Base-by-base conservation (phyloP, 2,797 vertebrate species). In the Phalloptychus januarius region DNA sequence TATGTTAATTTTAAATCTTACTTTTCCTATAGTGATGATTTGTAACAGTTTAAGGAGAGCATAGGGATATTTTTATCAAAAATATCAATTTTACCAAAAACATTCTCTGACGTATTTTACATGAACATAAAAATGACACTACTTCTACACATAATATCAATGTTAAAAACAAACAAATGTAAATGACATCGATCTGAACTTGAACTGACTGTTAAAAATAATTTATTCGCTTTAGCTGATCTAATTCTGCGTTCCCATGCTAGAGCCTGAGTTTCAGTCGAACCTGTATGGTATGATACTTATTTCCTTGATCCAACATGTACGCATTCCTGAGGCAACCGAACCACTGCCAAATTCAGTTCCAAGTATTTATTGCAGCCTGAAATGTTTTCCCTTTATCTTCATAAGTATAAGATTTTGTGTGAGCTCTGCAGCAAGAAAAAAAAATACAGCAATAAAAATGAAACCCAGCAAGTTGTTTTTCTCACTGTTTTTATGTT, bases 401-500 rank as follows among this genome's bases (percentile, higher is more conserved):
- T 54, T 72, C 70, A 38, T n/a, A 83, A 77, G 78, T 74, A 52
- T 65, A 65, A 31, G 36, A 50, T 69, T 82, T 81, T 36, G 36
- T 80, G 46, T 74, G 38, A 86, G 80, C 23, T 73, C 81, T 23
- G 33, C 78, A 83, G 45, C 75, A 63, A 85, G 74, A 45, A 85
- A 83, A 25, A 52, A 25, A 52, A 25, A 52, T 10, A 25, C 23
- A 52, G 25, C 50, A 52, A 50, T 23, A 50, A 23, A 50, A 50
- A 23, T 50, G 10, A 50, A 52, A 52, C 23, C 23, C 87, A 83
- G 72, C 79, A 84, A 54, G 78, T 84, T 11, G 1, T 84, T 89
- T 87, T 77, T 71, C 70, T 87, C 82, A 78, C 78, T 83, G 74
- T 90, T 77, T 86, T 58, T 87, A 86, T 85, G 61, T 86, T 88